A percentile compares a stretch with the other conserved stretches of the same genome.
Evolutionary conservation across 30 jellyfish, hydroid and myxozoan species (phyloP).

Genomic region (Turritopsis rubra): DNA sequence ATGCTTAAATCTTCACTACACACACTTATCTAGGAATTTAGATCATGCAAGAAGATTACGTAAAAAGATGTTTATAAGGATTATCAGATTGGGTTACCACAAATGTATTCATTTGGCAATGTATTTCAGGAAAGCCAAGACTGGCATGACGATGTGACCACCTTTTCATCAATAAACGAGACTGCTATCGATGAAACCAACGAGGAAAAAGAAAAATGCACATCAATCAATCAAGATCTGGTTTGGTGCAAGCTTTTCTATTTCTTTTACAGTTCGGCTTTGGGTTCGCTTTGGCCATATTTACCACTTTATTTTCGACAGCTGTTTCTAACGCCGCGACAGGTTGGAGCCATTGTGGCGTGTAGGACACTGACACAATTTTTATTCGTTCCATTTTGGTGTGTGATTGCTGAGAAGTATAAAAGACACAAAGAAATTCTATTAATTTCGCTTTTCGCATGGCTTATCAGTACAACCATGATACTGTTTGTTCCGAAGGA

Average conservation of each 20-base stretch:
- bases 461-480: conserved; percentile 81
- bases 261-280: conserved; percentile 75
- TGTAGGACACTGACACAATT: conserved; percentile 72
- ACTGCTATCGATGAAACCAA: background rate
- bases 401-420: conserved; percentile 75
- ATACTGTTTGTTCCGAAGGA: conserved; percentile 73
- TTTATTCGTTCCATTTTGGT: conserved; percentile 88
- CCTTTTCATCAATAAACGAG: background rate
- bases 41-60: background rate
- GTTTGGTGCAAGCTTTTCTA: conserved; percentile 62
- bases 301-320: conserved; percentile 84
- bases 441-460: conserved; percentile 49
- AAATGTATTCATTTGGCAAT: background rate
- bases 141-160: background rate
- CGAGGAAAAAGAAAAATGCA: background rate
- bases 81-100: no score
- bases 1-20: background rate
- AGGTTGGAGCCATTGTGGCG: conserved; percentile 90
- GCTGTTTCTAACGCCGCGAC: conserved; percentile 79
- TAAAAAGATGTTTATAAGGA: background rate
- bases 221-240: conserved; percentile 18
- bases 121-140: background rate
- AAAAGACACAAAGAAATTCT: conserved; percentile 53
- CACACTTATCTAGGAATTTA: background rate
- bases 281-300: conserved; percentile 93